Evolutionary conservation across 2,113 vertebrate genomes (phyloP).

Genomic region (Climacteris rufus): DNA sequence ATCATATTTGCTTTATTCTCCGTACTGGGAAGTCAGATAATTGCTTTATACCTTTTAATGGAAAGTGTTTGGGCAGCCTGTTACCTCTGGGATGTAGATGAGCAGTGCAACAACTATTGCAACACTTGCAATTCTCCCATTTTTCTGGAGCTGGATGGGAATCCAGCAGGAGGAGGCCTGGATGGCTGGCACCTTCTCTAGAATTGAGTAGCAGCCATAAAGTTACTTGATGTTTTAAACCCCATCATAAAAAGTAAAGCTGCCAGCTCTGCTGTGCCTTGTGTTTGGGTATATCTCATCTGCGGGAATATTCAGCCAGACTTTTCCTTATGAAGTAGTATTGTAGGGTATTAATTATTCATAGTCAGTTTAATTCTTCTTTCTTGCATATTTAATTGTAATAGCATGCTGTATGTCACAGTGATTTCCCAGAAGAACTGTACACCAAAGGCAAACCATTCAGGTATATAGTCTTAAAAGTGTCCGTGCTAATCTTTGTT

Average conservation of each 20-base stretch:
- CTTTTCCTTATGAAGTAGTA: constrained; percentile 46
- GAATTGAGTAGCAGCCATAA: not conserved
- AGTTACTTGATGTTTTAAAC: not conserved
- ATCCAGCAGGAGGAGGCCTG: not conserved
- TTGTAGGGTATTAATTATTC: constrained; percentile 60
- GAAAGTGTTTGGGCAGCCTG: not conserved
- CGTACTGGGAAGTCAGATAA: constrained; percentile 22
- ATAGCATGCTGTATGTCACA: constrained; percentile 53
- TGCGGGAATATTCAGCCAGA: not conserved
- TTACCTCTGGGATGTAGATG: not conserved
- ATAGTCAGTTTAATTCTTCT: constrained; percentile 62
- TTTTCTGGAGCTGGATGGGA: not conserved
- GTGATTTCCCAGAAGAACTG: constrained; percentile 64
- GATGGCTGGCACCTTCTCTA: not conserved
- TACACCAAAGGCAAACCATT: constrained; percentile 36
- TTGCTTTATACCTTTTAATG: not conserved
- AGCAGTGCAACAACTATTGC: not conserved
- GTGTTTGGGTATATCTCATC: not conserved
- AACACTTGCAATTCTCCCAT: not conserved
- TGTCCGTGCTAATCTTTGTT: constrained; percentile 23
- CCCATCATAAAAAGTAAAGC: not conserved
- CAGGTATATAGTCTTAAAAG: constrained; percentile 48
- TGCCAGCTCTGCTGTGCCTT: not conserved
- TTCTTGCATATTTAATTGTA: constrained; percentile 64
- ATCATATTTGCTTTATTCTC: constrained; percentile 23